These are phyloP conservation scores for Sciurus carolinensis DNA, from an alignment of 2,797 vertebrate genomes.

Conservation along the genomic window DNA sequence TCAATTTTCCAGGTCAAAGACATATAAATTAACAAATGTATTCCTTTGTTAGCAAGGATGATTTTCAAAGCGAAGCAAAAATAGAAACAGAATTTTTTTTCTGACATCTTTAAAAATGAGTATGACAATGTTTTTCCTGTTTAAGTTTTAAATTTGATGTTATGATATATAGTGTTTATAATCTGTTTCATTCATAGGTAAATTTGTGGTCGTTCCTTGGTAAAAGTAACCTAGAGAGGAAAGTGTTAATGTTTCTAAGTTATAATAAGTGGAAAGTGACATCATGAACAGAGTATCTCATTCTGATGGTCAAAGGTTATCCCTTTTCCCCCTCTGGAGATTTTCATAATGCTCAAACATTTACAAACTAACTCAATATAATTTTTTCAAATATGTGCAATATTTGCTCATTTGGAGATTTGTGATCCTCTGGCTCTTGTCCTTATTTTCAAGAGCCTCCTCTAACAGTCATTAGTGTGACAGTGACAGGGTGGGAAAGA, in stretches of 20 bases:
- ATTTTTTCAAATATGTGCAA: conserved; percentile 71
- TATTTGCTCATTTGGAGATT: conserved; percentile 69
- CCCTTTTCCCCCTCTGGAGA: conserved; percentile 65
- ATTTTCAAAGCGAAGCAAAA: conserved; percentile 8
- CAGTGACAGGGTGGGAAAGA: conserved; percentile 51
- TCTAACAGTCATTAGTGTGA: conserved; percentile 51
- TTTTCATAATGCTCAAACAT: conserved; percentile 68
- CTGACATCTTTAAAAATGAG: conserved; percentile 23
- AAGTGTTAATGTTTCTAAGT: conserved; percentile 71
- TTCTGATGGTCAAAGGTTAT: conserved; percentile 78
- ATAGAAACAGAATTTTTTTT: not conserved
- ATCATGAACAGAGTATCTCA: conserved; percentile 54
- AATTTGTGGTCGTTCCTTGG: conserved; percentile 10
- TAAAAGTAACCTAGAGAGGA: conserved; percentile 61
- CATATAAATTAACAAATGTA: not conserved
- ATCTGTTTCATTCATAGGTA: not conserved
- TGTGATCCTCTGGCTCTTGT: conserved; percentile 37
- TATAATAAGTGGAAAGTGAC: conserved; percentile 49
- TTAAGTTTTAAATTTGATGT: conserved; percentile 15
- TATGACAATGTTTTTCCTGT: not conserved
- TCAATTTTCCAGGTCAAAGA: not conserved
- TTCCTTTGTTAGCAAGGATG: conserved; percentile 13
- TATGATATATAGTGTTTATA: not conserved
- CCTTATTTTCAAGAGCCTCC: conserved; percentile 58
- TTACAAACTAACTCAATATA: conserved; percentile 73